Conservation (phyloP, 2,888 invertebrate genomes). For the Folsomia manolachei region DNA sequence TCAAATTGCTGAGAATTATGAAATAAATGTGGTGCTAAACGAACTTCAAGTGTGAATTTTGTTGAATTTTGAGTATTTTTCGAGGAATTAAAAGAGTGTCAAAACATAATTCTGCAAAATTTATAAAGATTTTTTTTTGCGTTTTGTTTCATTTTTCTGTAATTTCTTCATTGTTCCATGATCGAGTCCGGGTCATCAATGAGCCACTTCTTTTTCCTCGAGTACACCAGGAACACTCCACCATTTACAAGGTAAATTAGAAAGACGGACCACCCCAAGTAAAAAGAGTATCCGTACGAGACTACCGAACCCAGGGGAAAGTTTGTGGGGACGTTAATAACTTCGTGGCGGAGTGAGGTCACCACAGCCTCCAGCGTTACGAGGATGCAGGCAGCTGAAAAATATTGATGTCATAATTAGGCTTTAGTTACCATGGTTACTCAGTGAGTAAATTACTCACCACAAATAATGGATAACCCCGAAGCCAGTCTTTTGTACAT, state of each 20-base stretch:
- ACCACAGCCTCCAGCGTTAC: conserved; percentile 79
- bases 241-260: conserved; percentile 67
- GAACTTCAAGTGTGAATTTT: no score
- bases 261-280: conserved; percentile 75
- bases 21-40: no score
- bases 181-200: conserved; percentile 26
- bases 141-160: no score
- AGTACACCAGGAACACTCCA: conserved; percentile 72
- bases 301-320: background rate
- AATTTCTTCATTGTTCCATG: background rate
- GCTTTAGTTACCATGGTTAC: background rate
- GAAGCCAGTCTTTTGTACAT: conserved; percentile 85
- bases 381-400: conserved; percentile 70
- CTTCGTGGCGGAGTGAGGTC: conserved; percentile 68
- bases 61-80: no score
- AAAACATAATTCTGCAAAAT: no score
- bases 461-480: conserved; percentile 77
- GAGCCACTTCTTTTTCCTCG: conserved; percentile 52
- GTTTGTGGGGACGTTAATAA: conserved; percentile 39
- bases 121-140: no score
- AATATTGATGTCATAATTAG: conserved; percentile 9
- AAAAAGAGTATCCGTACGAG: conserved; percentile 61
- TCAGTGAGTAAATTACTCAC: conserved; percentile 62
- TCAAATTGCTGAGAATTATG: background rate
- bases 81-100: no score